Evolutionary conservation across 2,888 invertebrate species (phyloP), one percentile per base, ranked within the genome.

Genomic region (Germaria angustata): DNA sequence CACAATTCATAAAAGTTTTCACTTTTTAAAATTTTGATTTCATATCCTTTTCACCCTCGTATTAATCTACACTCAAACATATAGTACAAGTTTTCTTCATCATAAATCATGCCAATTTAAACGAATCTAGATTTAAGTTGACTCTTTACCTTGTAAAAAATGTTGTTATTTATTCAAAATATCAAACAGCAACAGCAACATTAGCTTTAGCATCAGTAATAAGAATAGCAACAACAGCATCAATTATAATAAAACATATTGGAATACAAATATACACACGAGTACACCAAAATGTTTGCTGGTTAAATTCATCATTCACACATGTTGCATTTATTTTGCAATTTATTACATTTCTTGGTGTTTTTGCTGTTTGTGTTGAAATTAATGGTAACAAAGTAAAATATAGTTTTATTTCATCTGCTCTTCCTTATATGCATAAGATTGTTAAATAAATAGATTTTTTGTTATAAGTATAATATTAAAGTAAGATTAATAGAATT

Each of bases 51-150:
- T 17, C 8, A 44, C 44, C 77, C 61, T 61, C 77, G 61, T 69
- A 61, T 17, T 17, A 1, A 1, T 41, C 41, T 24, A 22, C 24
- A 55, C 28, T 1, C 22, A 63, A 46, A 34, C n/a, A 63, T n/a
- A 9, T 44, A 24, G 28, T 17, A 2, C 0, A 24, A 65, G 46
- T 71, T 75, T 61, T 76, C 34, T 63, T 65, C 53, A 61, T 66
- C 75, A 75, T 84, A 81, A 75, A 81, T 84, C 84, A 84, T 80
- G 84, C 84, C 84, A 84, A 84, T 84, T 81, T 84, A 84, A 84
- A 84, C 80, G 84, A 84, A 80, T 78, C 71, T 76, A 77, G 81
- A 83, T 83, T 84, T 71, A 81, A 83, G 77, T 79, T 83, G 84
- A 84, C 83, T 84, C 80, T 84, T 83, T 84, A 84, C 78, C 83